These are phyloP conservation scores for Sarcophaga variegata DNA, from an alignment of 2,888 invertebrate species.

Conservation along the genomic window DNA sequence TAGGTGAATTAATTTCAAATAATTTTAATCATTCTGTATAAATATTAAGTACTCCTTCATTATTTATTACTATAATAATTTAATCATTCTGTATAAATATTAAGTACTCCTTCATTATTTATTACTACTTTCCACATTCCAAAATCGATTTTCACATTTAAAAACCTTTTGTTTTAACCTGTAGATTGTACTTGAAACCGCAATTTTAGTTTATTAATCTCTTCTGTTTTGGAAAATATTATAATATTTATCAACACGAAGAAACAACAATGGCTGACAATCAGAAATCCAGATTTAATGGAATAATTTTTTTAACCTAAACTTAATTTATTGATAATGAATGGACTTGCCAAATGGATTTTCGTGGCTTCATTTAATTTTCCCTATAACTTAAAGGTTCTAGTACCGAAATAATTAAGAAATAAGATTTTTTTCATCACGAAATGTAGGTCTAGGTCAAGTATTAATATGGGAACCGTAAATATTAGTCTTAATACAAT, in stretches of 20 bases:
- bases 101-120: not conserved
- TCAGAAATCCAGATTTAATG: no score
- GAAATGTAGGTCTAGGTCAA: conserved; percentile 42
- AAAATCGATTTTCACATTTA: not conserved
- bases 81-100: not conserved
- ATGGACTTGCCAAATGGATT: no score
- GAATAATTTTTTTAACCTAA: no score
- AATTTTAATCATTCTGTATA: not conserved
- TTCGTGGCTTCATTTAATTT: not conserved
- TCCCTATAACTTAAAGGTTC: not conserved
- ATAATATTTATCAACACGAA: not conserved
- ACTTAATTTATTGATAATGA: no score
- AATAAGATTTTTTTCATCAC: not conserved
- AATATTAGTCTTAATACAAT: conserved; percentile 1
- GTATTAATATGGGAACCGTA: conserved; percentile 18
- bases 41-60: not conserved
- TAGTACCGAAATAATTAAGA: not conserved
- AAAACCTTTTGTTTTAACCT: not conserved
- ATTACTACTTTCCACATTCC: not conserved
- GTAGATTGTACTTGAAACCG: not conserved
- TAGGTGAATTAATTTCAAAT: no score
- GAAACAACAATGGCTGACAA: not conserved
- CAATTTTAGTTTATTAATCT: no score
- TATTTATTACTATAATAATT: not conserved
- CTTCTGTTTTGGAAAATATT: no score